These are phyloP conservation scores for Dione vanillae DNA, from an alignment of 2,888 invertebrate genomes.

Conservation along the genomic window DNA sequence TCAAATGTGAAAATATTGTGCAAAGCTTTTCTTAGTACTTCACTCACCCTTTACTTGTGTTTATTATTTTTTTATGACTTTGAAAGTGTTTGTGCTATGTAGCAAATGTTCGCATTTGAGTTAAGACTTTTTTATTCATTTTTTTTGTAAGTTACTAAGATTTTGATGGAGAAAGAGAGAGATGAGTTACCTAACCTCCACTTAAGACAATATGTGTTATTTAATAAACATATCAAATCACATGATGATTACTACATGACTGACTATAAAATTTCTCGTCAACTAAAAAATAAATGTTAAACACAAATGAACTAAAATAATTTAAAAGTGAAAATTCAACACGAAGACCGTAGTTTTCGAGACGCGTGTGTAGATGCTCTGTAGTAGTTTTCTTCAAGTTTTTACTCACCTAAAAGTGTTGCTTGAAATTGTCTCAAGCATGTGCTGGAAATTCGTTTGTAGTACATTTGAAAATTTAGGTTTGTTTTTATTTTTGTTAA, in stretches of 20 bases:
- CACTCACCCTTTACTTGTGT: no score
- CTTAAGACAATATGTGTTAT: no score
- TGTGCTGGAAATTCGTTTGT: conserved; percentile 35
- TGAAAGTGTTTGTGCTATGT: no score
- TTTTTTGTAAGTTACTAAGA: no score
- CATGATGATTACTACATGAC: no score
- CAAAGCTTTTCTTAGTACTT: not conserved
- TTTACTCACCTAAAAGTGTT: conserved; percentile 40
- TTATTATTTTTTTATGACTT: no score
- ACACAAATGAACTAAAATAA: conserved; percentile 6
- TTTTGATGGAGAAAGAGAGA: no score
- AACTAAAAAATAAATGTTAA: not conserved
- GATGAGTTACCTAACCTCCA: no score
- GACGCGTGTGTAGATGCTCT: conserved; percentile 29
- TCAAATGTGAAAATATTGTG: conserved; percentile 5
- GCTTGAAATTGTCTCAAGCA: conserved; percentile 42
- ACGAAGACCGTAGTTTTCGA: conserved; percentile 20
- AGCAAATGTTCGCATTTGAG: no score
- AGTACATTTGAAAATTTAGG: conserved; percentile 29
- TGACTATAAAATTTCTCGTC: not conserved
- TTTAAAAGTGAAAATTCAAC: not conserved
- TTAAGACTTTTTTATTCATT: no score
- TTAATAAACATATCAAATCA: no score
- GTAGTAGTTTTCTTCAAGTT: conserved; percentile 34
- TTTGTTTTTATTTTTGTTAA: conserved; percentile 10